Evolutionary conservation across 2,888 invertebrate genomes (phyloP).

Genomic region (Tinea trinotella): DNA sequence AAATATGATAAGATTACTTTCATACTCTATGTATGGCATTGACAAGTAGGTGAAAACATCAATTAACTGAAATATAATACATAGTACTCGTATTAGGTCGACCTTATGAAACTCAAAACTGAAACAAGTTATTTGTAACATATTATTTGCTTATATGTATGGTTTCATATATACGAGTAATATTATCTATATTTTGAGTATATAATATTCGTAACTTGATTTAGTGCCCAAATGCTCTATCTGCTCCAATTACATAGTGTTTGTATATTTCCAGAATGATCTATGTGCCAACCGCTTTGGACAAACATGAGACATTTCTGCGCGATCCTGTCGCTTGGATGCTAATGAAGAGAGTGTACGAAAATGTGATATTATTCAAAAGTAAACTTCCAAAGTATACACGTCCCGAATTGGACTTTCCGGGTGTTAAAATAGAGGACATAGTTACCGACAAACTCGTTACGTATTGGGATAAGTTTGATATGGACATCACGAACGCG

Average conservation of each 20-base stretch:
- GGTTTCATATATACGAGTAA: no score
- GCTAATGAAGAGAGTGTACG: constrained; percentile 74
- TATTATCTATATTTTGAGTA: no score
- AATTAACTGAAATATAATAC: no score
- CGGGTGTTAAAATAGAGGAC: constrained; percentile 74
- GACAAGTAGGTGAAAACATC: constrained; percentile 3
- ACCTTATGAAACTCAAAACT: no score
- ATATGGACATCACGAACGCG: constrained; percentile 76
- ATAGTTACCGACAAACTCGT: constrained; percentile 76
- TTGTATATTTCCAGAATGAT: constrained; percentile 49
- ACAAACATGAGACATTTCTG: constrained; percentile 75
- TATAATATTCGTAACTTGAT: no score
- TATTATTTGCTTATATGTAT: no score
- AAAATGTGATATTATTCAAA: constrained; percentile 74
- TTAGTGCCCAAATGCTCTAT: no score
- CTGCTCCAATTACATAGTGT: no score
- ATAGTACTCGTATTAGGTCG: no score
- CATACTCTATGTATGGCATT: not conserved
- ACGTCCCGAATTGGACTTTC: constrained; percentile 71
- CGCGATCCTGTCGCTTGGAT: constrained; percentile 83
- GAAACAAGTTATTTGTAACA: no score
- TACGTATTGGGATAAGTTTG: constrained; percentile 80
- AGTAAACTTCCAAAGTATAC: constrained; percentile 72
- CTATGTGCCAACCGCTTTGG: constrained; percentile 73
- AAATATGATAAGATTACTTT: not conserved